Conservation (phyloP, 2,113 vertebrate species). For the Mobula hypostoma region DNA sequence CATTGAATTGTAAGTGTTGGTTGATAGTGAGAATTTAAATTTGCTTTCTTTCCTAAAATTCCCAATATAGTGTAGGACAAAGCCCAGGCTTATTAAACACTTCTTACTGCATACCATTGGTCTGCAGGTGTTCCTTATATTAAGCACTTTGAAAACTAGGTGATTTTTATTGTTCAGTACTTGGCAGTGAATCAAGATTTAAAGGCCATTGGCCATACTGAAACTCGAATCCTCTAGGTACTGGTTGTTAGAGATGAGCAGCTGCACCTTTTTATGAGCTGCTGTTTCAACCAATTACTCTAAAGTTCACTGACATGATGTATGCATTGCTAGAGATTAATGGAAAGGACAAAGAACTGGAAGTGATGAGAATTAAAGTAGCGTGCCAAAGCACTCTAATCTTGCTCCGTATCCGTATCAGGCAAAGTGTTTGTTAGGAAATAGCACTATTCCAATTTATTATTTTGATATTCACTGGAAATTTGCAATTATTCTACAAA, state of each 20-base stretch:
- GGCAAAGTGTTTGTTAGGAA: neutral
- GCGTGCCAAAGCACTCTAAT: neutral
- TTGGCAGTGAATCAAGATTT: neutral
- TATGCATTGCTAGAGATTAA: neutral
- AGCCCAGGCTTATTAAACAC: neutral
- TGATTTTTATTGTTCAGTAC: neutral
- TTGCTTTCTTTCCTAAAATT: neutral
- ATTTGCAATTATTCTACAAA: neutral
- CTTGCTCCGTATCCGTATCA: neutral
- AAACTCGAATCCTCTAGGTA: neutral
- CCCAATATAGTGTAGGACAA: neutral
- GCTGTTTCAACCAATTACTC: slow-evolving; percentile 1
- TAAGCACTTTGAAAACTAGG: neutral
- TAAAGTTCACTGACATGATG: neutral
- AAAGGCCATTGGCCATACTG: neutral
- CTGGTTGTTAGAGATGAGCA: neutral
- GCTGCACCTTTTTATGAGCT: neutral
- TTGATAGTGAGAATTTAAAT: neutral
- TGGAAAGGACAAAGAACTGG: neutral
- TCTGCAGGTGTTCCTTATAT: neutral
- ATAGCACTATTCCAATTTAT: neutral
- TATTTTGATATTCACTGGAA: neutral
- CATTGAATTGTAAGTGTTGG: neutral
- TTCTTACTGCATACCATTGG: neutral
- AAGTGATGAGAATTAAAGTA: neutral